Evolutionary conservation across 2,113 vertebrate species (phyloP).

Genomic region (Microtus ochrogaster): DNA sequence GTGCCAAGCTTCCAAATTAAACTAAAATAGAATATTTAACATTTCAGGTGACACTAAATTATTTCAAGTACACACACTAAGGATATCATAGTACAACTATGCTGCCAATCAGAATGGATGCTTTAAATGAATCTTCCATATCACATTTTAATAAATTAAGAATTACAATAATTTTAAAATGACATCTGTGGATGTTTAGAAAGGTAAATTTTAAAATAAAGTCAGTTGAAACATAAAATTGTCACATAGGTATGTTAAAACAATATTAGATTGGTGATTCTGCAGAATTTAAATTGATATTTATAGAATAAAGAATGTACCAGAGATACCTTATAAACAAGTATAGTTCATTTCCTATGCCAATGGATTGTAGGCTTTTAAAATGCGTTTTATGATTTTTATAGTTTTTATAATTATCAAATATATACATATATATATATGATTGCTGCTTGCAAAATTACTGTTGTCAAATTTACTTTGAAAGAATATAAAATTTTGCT

Average conservation of each 20-base stretch:
- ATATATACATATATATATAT: neutral
- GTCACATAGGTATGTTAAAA: neutral
- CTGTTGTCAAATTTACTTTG: neutral
- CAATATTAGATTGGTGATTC: neutral
- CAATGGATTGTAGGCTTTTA: neutral
- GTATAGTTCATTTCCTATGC: neutral
- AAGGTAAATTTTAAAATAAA: neutral
- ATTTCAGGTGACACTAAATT: neutral
- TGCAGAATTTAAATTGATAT: neutral
- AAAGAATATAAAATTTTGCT: neutral
- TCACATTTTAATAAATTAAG: neutral
- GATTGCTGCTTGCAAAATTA: neutral
- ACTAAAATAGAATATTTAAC: neutral
- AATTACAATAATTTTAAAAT: neutral
- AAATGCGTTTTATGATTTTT: neutral
- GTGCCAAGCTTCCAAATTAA: neutral
- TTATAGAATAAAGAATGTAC: neutral
- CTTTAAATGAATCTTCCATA: neutral
- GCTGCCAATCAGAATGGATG: neutral
- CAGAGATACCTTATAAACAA: neutral
- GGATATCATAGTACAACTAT: neutral
- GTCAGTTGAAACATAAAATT: neutral
- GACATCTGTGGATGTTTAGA: neutral
- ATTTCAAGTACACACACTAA: neutral
- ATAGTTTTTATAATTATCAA: neutral